Conservation (phyloP, 1,140 invertebrate genomes). For the Triops cancriformis region DNA sequence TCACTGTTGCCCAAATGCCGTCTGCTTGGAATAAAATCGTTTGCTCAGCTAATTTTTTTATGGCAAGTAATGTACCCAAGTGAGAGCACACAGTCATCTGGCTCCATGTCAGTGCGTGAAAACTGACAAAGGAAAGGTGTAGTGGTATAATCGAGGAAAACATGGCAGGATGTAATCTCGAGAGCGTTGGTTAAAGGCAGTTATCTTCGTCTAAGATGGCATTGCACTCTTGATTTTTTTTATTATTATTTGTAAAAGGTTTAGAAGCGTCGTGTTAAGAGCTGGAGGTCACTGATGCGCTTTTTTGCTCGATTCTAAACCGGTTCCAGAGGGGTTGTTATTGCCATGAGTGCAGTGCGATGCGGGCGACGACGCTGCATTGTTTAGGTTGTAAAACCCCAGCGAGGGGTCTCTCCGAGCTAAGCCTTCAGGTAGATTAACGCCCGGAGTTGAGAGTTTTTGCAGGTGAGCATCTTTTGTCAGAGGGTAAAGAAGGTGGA, state of each 20-base stretch:
- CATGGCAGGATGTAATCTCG: constrained; percentile 1
- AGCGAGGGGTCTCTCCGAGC: not conserved
- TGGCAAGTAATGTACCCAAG: no score
- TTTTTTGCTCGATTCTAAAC: not conserved
- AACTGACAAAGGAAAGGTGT: not conserved
- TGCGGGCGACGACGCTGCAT: constrained; percentile 1
- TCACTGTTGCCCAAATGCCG: no score
- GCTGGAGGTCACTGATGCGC: not conserved
- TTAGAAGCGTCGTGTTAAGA: not conserved
- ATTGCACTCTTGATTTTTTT: not conserved
- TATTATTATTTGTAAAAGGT: not conserved
- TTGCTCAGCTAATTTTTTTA: no score
- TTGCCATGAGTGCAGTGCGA: not conserved
- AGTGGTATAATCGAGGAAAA: not conserved
- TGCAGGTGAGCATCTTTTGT: not conserved
- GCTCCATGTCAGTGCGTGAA: not conserved
- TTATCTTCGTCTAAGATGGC: not conserved
- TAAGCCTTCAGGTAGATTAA: not conserved
- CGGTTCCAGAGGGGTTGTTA: not conserved
- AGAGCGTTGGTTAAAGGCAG: not conserved
- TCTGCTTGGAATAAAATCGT: no score
- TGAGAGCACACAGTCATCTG: not conserved
- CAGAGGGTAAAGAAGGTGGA: not conserved
- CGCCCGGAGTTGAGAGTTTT: not conserved
- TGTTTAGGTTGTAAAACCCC: not conserved